Percentiles rank a stretch among this genome's conserved stretches.
Evolutionary conservation across 2,113 vertebrate genomes (phyloP).

Genomic region (Promerops cafer): DNA sequence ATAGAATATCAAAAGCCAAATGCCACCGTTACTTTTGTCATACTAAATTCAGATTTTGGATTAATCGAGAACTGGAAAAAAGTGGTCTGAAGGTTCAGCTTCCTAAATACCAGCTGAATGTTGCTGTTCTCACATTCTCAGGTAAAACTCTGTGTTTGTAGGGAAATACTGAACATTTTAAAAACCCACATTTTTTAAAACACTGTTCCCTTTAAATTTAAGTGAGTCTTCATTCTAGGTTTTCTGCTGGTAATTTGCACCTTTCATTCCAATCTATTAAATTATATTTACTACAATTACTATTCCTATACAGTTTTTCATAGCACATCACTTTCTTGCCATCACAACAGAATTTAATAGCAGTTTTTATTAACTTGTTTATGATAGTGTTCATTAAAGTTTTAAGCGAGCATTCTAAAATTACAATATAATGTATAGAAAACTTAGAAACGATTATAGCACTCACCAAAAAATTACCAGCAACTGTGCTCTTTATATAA

Average conservation of each 20-base stretch:
- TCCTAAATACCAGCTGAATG: background rate
- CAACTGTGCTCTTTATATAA: background rate
- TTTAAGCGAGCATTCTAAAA: background rate
- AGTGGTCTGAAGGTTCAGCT: background rate
- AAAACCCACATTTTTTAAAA: background rate
- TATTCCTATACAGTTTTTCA: background rate
- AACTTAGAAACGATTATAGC: background rate
- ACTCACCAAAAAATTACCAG: background rate
- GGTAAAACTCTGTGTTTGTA: background rate
- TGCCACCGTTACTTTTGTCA: background rate
- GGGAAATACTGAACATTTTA: background rate
- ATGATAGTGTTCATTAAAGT: conserved; percentile 1
- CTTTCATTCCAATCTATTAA: background rate
- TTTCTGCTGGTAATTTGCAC: background rate
- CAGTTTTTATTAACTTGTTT: conserved; percentile 29
- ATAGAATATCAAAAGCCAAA: background rate
- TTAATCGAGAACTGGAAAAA: background rate
- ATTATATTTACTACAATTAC: background rate
- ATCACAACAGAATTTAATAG: background rate
- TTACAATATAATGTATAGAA: background rate
- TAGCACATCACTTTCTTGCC: background rate
- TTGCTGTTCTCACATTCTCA: background rate
- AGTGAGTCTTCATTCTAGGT: background rate
- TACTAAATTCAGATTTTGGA: background rate
- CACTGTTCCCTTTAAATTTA: background rate